These are phyloP conservation scores for Umimayanthus kanabou DNA, from an alignment of 92 coral and sea anemone genomes.

Conservation along the genomic window DNA sequence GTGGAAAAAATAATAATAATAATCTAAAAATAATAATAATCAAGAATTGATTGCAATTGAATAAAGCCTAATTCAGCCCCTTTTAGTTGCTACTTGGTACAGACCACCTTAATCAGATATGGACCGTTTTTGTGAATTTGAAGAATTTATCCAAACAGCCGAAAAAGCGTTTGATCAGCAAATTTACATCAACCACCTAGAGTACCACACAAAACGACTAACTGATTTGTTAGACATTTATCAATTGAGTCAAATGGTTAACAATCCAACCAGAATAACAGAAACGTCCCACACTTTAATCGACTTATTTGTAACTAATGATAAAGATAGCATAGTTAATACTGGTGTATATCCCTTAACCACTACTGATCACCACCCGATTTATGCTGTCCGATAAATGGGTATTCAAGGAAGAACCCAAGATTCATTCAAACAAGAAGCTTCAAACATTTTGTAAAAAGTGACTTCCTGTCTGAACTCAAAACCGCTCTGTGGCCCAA, in stretches of 20 bases:
- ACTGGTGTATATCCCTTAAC: constrained; percentile 14
- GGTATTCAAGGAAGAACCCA: constrained; percentile 35
- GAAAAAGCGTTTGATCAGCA: constrained; percentile 5
- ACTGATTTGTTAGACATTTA: constrained; percentile 20
- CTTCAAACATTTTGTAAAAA: constrained; percentile 20
- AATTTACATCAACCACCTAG: constrained; percentile 13
- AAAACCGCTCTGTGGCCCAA: constrained; percentile 27
- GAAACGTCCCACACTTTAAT: constrained; percentile 24
- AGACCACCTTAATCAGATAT: too few relatives aligned
- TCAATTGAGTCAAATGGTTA: constrained; percentile 23
- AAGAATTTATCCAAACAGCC: constrained; percentile 17
- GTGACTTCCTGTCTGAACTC: constrained; percentile 1
- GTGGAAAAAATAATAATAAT: too few relatives aligned
- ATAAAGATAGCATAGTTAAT: neutral
- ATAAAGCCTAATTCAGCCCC: too few relatives aligned
- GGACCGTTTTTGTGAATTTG: neutral
- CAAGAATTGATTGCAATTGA: too few relatives aligned
- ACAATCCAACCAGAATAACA: constrained; percentile 23
- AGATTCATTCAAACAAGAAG: constrained; percentile 26
- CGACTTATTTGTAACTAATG: constrained; percentile 31
- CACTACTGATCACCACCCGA: constrained; percentile 36
- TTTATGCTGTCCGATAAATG: constrained; percentile 29
- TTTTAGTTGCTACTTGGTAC: too few relatives aligned
- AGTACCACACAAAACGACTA: constrained; percentile 18
- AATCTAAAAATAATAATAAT: too few relatives aligned